Percentiles rank a stretch among this genome's conserved stretches.
phyloP scores from a whole-genome alignment of 1,140 invertebrate species.

The Solenopsis fugax region DNA sequence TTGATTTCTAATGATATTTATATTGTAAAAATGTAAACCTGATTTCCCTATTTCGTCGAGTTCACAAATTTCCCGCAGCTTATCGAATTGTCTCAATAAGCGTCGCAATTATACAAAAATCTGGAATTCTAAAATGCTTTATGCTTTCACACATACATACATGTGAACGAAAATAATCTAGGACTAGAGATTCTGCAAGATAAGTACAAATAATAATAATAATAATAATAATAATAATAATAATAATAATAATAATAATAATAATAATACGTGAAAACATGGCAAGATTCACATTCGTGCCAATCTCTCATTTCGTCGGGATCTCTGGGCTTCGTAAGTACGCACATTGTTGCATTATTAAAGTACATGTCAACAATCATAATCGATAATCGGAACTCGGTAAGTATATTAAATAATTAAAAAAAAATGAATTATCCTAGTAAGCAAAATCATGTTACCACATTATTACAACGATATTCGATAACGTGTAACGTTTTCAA shows the following conservation, averaged over 20 bases:
- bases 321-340: slow-evolving; percentile 16
- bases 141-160: slow-evolving; percentile 57
- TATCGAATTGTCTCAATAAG: slow-evolving; percentile 7
- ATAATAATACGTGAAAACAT: slow-evolving; percentile 64
- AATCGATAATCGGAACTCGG: background rate
- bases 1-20: background rate
- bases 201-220: slow-evolving; percentile 62
- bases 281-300: slow-evolving; percentile 73
- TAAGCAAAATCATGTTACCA: background rate
- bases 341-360: background rate
- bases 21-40: background rate
- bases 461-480: no score
- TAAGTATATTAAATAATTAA: no score
- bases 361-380: slow-evolving; percentile 5
- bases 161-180: slow-evolving; percentile 73
- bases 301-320: slow-evolving; percentile 47
- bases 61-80: slow-evolving; percentile 30
- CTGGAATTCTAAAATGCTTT: slow-evolving; percentile 62
- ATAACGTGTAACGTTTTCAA: no score
- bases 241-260: slow-evolving; percentile 45
- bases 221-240: slow-evolving; percentile 42
- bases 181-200: slow-evolving; percentile 77
- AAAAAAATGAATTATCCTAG: background rate
- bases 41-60: background rate
- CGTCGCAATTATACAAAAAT: slow-evolving; percentile 42